Percentiles rank a stretch among this genome's conserved stretches.
These are phyloP conservation scores for Crotalus tigris DNA, from an alignment of 2,113 vertebrate species.

Conservation along the genomic window DNA sequence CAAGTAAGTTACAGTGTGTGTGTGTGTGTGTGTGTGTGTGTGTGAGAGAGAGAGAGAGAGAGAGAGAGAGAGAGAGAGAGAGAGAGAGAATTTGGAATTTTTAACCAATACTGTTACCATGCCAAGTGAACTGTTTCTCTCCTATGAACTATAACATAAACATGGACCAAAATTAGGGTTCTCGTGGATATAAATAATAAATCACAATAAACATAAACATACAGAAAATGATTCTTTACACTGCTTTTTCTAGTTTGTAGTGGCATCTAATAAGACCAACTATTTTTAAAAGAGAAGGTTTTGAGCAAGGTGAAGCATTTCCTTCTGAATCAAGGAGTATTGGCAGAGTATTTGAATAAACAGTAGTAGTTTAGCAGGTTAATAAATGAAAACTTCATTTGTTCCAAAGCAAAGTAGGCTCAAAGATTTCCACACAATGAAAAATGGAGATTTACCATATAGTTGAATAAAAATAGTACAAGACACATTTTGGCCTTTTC, in stretches of 20 bases:
- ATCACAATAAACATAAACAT: not conserved
- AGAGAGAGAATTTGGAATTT: not conserved
- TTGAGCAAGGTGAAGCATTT: not conserved
- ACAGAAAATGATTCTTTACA: not conserved
- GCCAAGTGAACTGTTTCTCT: not conserved
- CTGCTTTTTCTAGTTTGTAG: not conserved
- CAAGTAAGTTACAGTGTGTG: not conserved
- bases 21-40: not conserved
- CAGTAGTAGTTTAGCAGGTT: not conserved
- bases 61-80: not conserved
- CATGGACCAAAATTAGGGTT: not conserved
- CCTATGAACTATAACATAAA: not conserved
- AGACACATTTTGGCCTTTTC: not conserved
- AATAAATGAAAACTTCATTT: not conserved
- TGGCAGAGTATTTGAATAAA: not conserved
- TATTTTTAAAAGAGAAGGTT: not conserved
- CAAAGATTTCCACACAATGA: not conserved
- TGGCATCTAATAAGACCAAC: not conserved
- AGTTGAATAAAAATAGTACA: not conserved
- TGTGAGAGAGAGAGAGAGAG: too few species aligned
- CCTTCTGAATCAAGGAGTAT: not conserved
- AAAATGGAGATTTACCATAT: not conserved
- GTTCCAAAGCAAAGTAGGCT: not conserved
- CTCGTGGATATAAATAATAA: not conserved
- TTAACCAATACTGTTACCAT: not conserved